phyloP scores from a whole-genome alignment of 2,888 invertebrate species.

The Apeira syringaria region DNA sequence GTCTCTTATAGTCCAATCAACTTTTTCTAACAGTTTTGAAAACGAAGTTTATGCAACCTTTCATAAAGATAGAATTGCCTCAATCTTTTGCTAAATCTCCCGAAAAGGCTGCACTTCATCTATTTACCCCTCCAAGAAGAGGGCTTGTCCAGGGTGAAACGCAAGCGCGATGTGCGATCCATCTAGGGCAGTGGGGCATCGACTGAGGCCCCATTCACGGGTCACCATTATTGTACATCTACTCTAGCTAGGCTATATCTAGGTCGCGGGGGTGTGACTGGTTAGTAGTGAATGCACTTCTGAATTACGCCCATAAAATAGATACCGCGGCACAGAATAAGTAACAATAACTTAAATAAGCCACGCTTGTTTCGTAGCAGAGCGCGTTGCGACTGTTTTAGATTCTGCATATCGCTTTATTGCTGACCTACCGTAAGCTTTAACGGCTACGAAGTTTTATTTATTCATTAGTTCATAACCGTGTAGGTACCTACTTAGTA shows the following conservation, averaged over 20 bases:
- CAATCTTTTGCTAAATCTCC: constrained; percentile 15
- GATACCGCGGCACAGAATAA: neutral
- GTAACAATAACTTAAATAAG: neutral
- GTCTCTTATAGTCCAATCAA: too few species aligned
- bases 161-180: constrained; percentile 57
- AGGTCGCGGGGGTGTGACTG: constrained; percentile 44
- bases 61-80: too few species aligned
- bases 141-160: constrained; percentile 31
- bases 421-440: too few species aligned
- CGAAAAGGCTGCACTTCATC: constrained; percentile 10
- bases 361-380: too few species aligned
- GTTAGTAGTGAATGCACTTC: constrained; percentile 6
- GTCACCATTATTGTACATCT: constrained; percentile 23
- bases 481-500: too few species aligned
- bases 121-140: constrained; percentile 3
- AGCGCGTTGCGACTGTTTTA: too few species aligned
- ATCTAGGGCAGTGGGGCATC: constrained; percentile 75
- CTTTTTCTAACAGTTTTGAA: too few species aligned
- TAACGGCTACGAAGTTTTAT: too few species aligned
- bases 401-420: too few species aligned
- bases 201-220: constrained; percentile 42
- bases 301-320: neutral
- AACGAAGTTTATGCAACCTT: too few species aligned
- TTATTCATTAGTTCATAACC: too few species aligned
- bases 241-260: constrained; percentile 40